Evolutionary conservation across 2,113 vertebrate genomes (phyloP).

Genomic region (Thinocorus orbignyianus): DNA sequence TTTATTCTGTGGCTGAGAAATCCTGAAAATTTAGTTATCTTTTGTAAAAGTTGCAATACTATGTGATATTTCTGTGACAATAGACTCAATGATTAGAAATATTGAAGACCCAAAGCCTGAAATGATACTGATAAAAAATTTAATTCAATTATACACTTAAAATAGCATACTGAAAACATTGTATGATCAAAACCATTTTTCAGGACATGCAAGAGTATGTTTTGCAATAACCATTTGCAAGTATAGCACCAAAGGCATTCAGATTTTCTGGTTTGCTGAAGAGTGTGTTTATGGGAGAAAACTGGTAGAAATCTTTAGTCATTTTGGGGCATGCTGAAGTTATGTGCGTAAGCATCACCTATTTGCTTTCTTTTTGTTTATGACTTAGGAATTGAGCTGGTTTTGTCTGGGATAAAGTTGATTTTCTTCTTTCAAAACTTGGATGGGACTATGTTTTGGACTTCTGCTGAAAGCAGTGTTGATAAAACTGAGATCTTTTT

Average conservation of each 20-base stretch:
- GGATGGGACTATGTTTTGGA: neutral
- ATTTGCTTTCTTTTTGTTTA: neutral
- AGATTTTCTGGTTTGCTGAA: neutral
- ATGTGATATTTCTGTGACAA: constrained; percentile 24
- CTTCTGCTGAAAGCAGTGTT: neutral
- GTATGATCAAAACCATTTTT: neutral
- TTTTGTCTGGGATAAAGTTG: neutral
- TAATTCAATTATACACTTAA: neutral
- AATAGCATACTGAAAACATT: neutral
- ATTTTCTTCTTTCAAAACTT: neutral
- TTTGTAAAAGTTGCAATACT: constrained; percentile 37
- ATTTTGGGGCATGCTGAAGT: neutral
- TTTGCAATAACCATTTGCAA: neutral
- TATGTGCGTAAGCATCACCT: neutral
- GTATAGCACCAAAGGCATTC: neutral
- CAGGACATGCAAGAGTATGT: neutral
- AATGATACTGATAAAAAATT: neutral
- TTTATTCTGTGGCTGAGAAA: constrained; percentile 36
- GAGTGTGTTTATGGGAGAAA: neutral
- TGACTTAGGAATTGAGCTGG: neutral
- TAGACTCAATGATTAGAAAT: constrained; percentile 2
- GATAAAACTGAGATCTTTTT: neutral
- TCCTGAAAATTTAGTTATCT: constrained; percentile 40
- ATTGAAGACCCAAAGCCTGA: neutral
- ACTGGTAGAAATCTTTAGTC: neutral